Evolutionary conservation across 2,888 invertebrate species (phyloP).

Genomic region (Theodoxus fluviatilis): DNA sequence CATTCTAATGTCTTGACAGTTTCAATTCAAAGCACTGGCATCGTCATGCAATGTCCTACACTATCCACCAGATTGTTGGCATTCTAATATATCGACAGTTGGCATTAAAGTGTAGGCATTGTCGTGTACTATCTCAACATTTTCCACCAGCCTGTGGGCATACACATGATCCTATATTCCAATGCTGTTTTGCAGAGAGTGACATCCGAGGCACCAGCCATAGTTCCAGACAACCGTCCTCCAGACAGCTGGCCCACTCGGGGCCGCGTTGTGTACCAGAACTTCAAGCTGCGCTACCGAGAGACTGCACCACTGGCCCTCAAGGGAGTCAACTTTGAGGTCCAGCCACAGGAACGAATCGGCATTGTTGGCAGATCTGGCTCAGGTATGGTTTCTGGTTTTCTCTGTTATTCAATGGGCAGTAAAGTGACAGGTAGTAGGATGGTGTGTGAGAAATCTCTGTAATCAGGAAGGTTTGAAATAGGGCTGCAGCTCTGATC

Average conservation of each 20-base stretch:
- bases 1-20: too few relatives aligned
- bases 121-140: not conserved
- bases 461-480: too few relatives aligned
- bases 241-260: constrained; percentile 59
- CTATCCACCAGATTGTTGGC: too few relatives aligned
- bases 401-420: not conserved
- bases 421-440: too few relatives aligned
- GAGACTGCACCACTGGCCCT: constrained; percentile 65
- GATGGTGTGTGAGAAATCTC: too few relatives aligned
- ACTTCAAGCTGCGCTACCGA: constrained; percentile 53
- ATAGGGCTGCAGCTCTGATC: too few relatives aligned
- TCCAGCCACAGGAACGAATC: constrained; percentile 71
- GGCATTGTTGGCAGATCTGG: constrained; percentile 71
- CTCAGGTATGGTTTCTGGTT: constrained; percentile 64
- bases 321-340: constrained; percentile 69
- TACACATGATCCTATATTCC: too few relatives aligned
- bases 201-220: constrained; percentile 55
- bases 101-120: too few relatives aligned
- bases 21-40: too few relatives aligned
- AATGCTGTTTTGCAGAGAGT: constrained; percentile 29
- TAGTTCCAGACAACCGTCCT: constrained; percentile 52
- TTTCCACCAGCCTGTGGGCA: not conserved
- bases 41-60: too few relatives aligned
- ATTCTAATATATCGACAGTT: too few relatives aligned
- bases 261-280: constrained; percentile 51